A percentile compares a stretch with the other conserved stretches of the same genome.
Evolutionary conservation across 2,797 vertebrate species (phyloP).

Genomic region (Triplophysa yarkandensis): DNA sequence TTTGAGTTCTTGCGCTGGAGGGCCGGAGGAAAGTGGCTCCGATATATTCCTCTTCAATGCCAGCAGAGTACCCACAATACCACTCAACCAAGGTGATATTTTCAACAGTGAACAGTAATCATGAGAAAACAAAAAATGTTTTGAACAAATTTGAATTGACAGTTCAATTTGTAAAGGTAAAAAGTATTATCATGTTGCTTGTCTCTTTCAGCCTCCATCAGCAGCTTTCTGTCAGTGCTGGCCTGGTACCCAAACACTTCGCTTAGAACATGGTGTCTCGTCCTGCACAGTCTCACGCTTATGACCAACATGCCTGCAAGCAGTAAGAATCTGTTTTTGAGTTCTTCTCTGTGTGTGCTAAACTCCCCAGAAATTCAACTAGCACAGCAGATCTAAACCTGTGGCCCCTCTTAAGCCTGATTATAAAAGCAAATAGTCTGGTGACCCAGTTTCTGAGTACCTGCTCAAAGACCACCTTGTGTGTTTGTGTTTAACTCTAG

Average conservation of each 20-base stretch:
- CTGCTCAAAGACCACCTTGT: not conserved
- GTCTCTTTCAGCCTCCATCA: conserved; percentile 85
- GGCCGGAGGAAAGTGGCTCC: conserved; percentile 86
- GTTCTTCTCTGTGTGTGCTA: not conserved
- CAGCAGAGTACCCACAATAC: conserved; percentile 91
- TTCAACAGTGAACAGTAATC: not conserved
- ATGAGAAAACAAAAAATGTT: too few relatives aligned
- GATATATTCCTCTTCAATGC: conserved; percentile 97
- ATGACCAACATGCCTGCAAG: conserved; percentile 97
- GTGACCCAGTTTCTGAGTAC: conserved; percentile 6
- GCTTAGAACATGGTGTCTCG: conserved; percentile 96
- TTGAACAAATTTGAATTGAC: too few relatives aligned
- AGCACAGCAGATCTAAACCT: conserved; percentile 5
- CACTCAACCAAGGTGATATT: conserved; percentile 92
- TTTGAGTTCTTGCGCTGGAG: conserved; percentile 88
- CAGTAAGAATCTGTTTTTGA: conserved; percentile 76
- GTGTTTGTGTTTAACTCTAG: conserved; percentile 67
- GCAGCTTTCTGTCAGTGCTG: conserved; percentile 93
- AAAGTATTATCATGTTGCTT: too few relatives aligned
- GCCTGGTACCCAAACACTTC: conserved; percentile 98
- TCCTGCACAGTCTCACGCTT: conserved; percentile 95
- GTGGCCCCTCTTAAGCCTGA: not conserved
- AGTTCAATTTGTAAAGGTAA: too few relatives aligned
- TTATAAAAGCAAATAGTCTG: conserved; percentile 19
- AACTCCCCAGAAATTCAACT: not conserved